Evolutionary conservation across 2,113 vertebrate species (phyloP).

Genomic region (Odocoileus hemionus): DNA sequence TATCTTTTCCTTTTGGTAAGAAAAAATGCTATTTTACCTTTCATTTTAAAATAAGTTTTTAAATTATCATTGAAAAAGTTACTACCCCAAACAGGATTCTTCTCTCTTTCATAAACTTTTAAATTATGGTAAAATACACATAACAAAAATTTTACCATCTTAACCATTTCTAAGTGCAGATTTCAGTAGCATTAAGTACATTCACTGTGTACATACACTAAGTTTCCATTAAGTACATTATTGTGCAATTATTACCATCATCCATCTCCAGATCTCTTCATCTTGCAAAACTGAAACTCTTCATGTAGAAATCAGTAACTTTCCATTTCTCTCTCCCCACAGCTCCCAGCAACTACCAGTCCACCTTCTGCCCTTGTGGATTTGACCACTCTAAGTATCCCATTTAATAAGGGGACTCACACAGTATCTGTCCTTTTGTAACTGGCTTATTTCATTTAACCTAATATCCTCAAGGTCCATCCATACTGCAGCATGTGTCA

Average conservation of each 20-base stretch:
- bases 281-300: not conserved
- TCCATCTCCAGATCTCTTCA: not conserved
- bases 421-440: not conserved
- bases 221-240: not conserved
- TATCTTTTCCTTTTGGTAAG: slow-evolving; percentile 38
- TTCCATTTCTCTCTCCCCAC: not conserved
- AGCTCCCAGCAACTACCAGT: not conserved
- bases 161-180: not conserved
- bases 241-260: not conserved
- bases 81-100: not conserved
- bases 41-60: slow-evolving; percentile 33
- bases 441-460: not conserved
- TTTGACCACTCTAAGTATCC: not conserved
- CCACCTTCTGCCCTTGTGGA: not conserved
- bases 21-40: slow-evolving; percentile 16
- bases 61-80: slow-evolving; percentile 32
- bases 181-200: not conserved
- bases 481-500: not conserved
- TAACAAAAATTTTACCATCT: not conserved
- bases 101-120: not conserved
- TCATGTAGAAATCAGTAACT: not conserved
- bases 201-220: not conserved
- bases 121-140: slow-evolving; percentile 3
- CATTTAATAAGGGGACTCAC: not conserved
- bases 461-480: not conserved